A percentile compares a stretch with the other conserved stretches of the same genome.
These are phyloP conservation scores for Periophthalmus modestus DNA, from an alignment of 2,113 vertebrate species.

Conservation along the genomic window DNA sequence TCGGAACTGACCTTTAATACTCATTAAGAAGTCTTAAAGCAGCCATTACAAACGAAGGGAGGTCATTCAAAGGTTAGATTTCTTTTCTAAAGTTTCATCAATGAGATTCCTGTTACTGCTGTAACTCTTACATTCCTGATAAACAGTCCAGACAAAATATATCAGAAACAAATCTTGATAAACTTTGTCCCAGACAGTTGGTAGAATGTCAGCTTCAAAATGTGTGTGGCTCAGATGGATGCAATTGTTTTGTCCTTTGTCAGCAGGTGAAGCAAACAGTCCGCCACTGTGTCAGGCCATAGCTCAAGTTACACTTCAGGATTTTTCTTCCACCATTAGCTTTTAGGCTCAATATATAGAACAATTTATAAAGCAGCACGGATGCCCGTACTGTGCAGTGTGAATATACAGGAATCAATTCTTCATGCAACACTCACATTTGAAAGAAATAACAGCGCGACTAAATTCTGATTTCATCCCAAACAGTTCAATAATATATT, in stretches of 20 bases:
- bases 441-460: neutral
- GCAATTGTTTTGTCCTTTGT: slow-evolving; percentile 21
- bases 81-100: neutral
- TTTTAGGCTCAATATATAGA: neutral
- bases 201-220: slow-evolving; percentile 6
- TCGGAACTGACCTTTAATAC: slow-evolving; percentile 36
- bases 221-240: slow-evolving; percentile 2
- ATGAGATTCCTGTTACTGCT: neutral
- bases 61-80: slow-evolving; percentile 10
- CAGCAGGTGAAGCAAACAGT: neutral
- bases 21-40: slow-evolving; percentile 5
- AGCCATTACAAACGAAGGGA: slow-evolving; percentile 12
- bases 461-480: neutral
- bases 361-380: neutral
- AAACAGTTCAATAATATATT: neutral
- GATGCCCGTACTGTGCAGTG: neutral
- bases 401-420: neutral
- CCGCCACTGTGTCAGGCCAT: neutral
- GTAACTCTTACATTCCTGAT: neutral
- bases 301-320: neutral
- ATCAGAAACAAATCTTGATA: slow-evolving; percentile 20
- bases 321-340: neutral
- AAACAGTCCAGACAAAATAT: neutral
- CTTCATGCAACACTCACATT: neutral
- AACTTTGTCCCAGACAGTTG: slow-evolving; percentile 10